Evolutionary conservation across 2,888 invertebrate species (phyloP).

Genomic region (Agrochola lota): DNA sequence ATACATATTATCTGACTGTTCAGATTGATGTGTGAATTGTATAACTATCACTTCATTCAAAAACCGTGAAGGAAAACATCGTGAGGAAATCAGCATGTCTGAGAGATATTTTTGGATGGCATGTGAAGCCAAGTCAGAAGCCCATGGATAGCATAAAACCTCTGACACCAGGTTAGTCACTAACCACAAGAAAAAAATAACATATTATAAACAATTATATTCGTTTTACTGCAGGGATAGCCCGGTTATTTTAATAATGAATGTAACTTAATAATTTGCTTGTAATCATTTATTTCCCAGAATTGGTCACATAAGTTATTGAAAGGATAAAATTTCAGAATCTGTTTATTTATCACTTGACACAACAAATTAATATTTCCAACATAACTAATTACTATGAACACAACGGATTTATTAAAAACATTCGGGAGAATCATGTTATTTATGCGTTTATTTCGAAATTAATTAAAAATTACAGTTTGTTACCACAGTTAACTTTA

Average conservation of each 20-base stretch:
- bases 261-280: neutral
- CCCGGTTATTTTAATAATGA: neutral
- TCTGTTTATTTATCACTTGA: conserved; percentile 20
- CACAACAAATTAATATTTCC: conserved; percentile 19
- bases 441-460: neutral
- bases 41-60: no score
- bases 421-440: neutral
- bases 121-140: no score
- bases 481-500: neutral
- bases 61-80: no score
- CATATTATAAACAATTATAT: neutral
- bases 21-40: no score
- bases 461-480: neutral
- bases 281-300: neutral
- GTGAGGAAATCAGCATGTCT: no score
- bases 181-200: no score
- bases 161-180: no score
- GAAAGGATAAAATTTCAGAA: conserved; percentile 8
- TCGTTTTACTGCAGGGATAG: neutral
- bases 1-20: no score
- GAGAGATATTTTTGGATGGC: no score
- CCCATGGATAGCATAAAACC: no score
- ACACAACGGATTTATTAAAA: conserved; percentile 15
- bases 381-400: conserved; percentile 13
- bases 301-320: neutral